These are phyloP conservation scores for Thera obeliscata DNA, from an alignment of 2,888 invertebrate genomes.

Conservation along the genomic window DNA sequence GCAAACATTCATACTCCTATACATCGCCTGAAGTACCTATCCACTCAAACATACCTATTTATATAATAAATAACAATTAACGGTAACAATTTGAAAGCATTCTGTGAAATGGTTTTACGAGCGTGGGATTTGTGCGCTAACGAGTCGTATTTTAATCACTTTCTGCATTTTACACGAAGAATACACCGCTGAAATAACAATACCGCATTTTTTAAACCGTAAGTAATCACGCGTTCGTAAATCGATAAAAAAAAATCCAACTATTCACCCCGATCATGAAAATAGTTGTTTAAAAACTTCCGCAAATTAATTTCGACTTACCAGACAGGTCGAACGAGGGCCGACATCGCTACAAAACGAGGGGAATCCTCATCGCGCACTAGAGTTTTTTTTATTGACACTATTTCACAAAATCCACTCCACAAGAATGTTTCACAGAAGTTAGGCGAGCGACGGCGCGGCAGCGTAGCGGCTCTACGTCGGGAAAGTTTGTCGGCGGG, in stretches of 20 bases:
- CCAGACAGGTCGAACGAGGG: conserved; percentile 83
- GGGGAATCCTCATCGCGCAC: conserved; percentile 77
- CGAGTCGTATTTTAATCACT: conserved; percentile 63
- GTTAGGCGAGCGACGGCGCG: conserved; percentile 49
- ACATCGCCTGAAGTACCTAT: conserved; percentile 42
- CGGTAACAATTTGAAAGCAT: conserved; percentile 73
- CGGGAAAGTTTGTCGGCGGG: conserved; percentile 67
- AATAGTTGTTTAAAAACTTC: conserved; percentile 56
- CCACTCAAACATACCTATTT: conserved; percentile 44
- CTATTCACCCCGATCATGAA: conserved; percentile 51
- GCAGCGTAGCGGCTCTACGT: conserved; percentile 58
- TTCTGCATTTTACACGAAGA: conserved; percentile 68
- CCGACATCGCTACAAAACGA: conserved; percentile 84
- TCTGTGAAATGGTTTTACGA: conserved; percentile 84
- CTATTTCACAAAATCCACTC: conserved; percentile 67
- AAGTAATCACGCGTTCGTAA: conserved; percentile 39
- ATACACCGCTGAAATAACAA: conserved; percentile 77
- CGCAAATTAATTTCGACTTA: conserved; percentile 62
- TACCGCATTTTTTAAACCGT: conserved; percentile 52
- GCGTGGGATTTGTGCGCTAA: conserved; percentile 83
- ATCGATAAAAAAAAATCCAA: conserved; percentile 51
- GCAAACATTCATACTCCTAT: conserved; percentile 50
- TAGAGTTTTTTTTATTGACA: conserved; percentile 59
- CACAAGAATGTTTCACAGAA: conserved; percentile 49
- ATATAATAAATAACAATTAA: conserved; percentile 47